Evolutionary conservation across 2,113 vertebrate species (phyloP).

Genomic region (Excalfactoria chinensis): DNA sequence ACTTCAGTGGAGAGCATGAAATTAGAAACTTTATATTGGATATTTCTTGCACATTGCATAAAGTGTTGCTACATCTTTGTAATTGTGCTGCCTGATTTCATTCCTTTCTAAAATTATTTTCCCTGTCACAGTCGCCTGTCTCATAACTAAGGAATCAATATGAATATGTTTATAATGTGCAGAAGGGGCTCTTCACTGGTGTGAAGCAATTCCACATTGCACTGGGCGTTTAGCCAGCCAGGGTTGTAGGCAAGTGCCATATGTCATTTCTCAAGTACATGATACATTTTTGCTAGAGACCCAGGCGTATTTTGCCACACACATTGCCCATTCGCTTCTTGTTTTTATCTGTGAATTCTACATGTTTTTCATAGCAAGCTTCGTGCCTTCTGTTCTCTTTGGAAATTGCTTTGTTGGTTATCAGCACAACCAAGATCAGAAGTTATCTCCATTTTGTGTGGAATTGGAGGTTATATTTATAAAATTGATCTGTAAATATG

Average conservation of each 20-base stretch:
- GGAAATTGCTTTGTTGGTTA: not conserved
- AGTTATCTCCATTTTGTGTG: not conserved
- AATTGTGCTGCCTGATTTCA: not conserved
- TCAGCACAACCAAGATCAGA: not conserved
- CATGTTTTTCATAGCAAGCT: constrained; percentile 3
- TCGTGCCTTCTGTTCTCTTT: constrained; percentile 45
- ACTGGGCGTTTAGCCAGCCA: constrained; percentile 8
- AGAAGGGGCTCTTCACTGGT: constrained; percentile 45
- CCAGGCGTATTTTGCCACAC: constrained; percentile 16
- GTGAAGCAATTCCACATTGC: constrained; percentile 46
- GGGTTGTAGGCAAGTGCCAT: constrained; percentile 62
- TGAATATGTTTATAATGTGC: constrained; percentile 29
- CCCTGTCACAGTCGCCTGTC: not conserved
- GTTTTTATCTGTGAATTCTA: constrained; percentile 33
- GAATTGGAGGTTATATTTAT: not conserved
- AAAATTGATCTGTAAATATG: not conserved
- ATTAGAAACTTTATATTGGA: not conserved
- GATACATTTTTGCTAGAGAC: constrained; percentile 7
- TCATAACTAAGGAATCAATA: not conserved
- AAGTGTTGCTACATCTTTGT: not conserved
- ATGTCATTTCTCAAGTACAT: constrained; percentile 52
- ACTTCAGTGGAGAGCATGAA: not conserved
- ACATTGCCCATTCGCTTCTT: constrained; percentile 18
- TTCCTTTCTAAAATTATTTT: not conserved
- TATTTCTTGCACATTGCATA: not conserved